Evolutionary conservation across 2,113 vertebrate genomes (phyloP).

Genomic region (Sylvilagus bachmani): DNA sequence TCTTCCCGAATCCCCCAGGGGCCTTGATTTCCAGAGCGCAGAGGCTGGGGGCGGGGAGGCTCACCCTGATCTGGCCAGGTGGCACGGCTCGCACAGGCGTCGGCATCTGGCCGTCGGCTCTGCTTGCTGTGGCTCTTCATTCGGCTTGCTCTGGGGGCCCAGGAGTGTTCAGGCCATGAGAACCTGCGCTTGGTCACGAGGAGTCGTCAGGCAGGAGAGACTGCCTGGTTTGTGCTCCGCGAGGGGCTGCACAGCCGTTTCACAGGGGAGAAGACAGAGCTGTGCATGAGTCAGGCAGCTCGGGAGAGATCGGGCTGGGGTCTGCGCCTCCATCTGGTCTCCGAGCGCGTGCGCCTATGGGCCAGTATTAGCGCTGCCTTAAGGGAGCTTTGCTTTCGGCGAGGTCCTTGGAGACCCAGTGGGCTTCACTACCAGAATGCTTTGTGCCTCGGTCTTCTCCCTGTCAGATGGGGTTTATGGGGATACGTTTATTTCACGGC

Average conservation of each 20-base stretch:
- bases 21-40: not conserved
- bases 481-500: not conserved
- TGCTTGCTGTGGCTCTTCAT: not conserved
- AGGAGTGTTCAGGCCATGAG: not conserved
- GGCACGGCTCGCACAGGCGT: not conserved
- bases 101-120: not conserved
- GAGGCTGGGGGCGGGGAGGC: not conserved
- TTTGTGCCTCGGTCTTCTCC: not conserved
- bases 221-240: fast-evolving
- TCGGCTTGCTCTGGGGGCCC: not conserved
- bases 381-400: not conserved
- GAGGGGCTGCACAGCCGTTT: not conserved
- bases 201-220: not conserved
- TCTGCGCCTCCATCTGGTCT: not conserved
- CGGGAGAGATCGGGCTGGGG: not conserved
- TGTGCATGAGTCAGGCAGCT: not conserved
- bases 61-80: not conserved
- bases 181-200: not conserved
- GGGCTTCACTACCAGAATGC: not conserved
- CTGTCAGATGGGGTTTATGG: not conserved
- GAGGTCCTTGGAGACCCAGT: fast-evolving
- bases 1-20: fast-evolving
- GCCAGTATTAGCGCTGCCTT: not conserved
- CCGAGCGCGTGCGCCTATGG: not conserved
- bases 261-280: not conserved